Percentiles rank a stretch among this genome's conserved stretches.
Conservation (phyloP, 1,140 invertebrate genomes). For the Drosophila arizonae region DNA sequence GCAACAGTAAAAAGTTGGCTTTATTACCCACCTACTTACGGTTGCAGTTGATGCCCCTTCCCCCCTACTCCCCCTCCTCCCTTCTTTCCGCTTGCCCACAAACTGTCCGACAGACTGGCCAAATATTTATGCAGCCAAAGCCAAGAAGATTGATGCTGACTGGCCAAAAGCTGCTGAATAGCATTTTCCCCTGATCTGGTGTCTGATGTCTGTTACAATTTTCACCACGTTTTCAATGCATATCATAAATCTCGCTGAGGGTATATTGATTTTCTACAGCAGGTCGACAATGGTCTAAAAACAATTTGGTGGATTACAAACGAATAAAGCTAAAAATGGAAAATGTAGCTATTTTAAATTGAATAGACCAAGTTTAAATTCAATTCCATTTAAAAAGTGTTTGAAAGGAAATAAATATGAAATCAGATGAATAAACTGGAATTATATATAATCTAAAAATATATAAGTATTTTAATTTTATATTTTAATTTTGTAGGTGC, state of each 20-base stretch:
- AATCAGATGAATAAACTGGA: too few relatives aligned
- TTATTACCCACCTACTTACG: conserved; percentile 74
- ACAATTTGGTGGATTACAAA: neutral
- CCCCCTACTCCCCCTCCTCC: neutral
- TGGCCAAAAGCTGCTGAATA: conserved; percentile 57
- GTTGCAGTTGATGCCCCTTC: conserved; percentile 35
- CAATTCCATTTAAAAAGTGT: too few relatives aligned
- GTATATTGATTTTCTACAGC: conserved; percentile 10
- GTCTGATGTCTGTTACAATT: conserved; percentile 33
- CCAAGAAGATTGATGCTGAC: conserved; percentile 73
- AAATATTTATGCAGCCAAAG: conserved; percentile 72
- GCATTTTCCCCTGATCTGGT: conserved; percentile 57
- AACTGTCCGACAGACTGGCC: conserved; percentile 43
- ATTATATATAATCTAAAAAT: too few relatives aligned
- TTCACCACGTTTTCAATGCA: conserved; percentile 12
- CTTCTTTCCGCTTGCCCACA: neutral
- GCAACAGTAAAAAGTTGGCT: conserved; percentile 73
- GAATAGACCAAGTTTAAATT: too few relatives aligned
- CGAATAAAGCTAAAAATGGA: too few relatives aligned
- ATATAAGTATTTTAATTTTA: too few relatives aligned
- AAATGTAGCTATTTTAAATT: too few relatives aligned
- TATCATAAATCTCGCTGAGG: conserved; percentile 2
- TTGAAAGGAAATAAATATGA: too few relatives aligned
- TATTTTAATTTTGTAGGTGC: too few relatives aligned
- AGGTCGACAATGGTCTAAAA: neutral